These are phyloP conservation scores for Oryzias javanicus DNA, from an alignment of 2,113 vertebrate genomes.

Conservation along the genomic window DNA sequence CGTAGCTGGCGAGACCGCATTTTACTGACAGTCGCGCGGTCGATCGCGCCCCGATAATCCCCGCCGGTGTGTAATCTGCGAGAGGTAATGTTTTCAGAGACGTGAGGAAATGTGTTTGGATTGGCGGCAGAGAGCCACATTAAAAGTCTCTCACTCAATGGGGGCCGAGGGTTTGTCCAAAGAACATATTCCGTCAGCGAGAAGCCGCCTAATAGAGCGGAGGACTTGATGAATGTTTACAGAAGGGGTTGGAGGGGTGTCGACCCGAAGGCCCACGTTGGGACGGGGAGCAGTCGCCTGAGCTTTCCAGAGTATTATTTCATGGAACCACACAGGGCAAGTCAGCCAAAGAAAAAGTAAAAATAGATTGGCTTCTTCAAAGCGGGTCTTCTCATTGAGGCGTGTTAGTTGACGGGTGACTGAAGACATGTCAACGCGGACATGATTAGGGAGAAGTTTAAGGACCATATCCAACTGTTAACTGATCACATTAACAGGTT, in stretches of 20 bases:
- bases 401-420: conserved; percentile 9
- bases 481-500: neutral
- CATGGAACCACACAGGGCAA: conserved; percentile 13
- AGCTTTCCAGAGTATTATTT: conserved; percentile 12
- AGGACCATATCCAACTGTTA: conserved; percentile 7
- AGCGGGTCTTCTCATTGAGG: conserved; percentile 2
- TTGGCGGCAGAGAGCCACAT: conserved; percentile 85
- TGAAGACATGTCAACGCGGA: conserved; percentile 3
- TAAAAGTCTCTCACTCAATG: conserved; percentile 86
- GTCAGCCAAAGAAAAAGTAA: neutral
- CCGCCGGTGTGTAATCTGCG: conserved; percentile 88
- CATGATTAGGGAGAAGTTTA: conserved; percentile 8
- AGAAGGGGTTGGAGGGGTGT: conserved; percentile 42
- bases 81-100: conserved; percentile 93
- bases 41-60: conserved; percentile 96
- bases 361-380: conserved; percentile 6
- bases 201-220: conserved; percentile 52
- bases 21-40: conserved; percentile 88
- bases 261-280: conserved; percentile 28
- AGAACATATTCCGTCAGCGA: conserved; percentile 54
- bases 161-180: conserved; percentile 79
- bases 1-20: conserved; percentile 33
- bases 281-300: conserved; percentile 39
- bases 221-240: conserved; percentile 62
- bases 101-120: conserved; percentile 98